Evolutionary conservation across 1,140 invertebrate species (phyloP).

Genomic region (Cylas formicarius): DNA sequence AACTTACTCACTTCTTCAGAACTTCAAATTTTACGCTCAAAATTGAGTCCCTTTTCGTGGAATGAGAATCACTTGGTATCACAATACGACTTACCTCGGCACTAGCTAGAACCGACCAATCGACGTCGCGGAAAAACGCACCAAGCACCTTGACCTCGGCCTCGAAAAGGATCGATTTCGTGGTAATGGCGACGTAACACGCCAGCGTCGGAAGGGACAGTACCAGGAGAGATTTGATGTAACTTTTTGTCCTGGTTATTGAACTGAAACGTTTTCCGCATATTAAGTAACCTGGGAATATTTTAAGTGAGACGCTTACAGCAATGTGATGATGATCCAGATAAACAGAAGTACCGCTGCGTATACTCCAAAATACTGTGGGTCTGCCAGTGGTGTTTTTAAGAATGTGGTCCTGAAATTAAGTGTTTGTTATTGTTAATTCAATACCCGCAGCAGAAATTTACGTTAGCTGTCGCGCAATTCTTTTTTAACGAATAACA

Average conservation of each 20-base stretch:
- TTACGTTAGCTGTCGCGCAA: too few species aligned
- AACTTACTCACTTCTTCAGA: too few species aligned
- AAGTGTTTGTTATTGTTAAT: too few species aligned
- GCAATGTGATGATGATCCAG: slow-evolving; percentile 44
- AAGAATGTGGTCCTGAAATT: slow-evolving; percentile 45
- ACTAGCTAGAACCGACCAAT: slow-evolving; percentile 34
- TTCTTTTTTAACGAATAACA: too few species aligned
- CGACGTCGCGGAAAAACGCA: slow-evolving; percentile 27
- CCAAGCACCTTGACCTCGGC: slow-evolving; percentile 22
- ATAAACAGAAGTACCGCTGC: slow-evolving; percentile 43
- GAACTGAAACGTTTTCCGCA: slow-evolving; percentile 39
- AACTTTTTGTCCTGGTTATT: slow-evolving; percentile 44
- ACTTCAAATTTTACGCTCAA: too few species aligned
- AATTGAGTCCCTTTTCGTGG: too few species aligned
- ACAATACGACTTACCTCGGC: slow-evolving; percentile 29
- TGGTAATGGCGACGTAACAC: slow-evolving; percentile 33
- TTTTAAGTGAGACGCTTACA: slow-evolving; percentile 41
- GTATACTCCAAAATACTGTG: slow-evolving; percentile 45
- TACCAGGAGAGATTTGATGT: slow-evolving; percentile 40
- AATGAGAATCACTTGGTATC: neutral
- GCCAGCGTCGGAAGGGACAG: slow-evolving; percentile 33
- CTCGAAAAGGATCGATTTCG: slow-evolving; percentile 29
- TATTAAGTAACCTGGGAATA: neutral
- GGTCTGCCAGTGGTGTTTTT: slow-evolving; percentile 43
- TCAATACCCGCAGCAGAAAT: too few species aligned